Evolutionary conservation across 2,797 vertebrate species (phyloP).

Genomic region (Pseudomugil gertrudae): DNA sequence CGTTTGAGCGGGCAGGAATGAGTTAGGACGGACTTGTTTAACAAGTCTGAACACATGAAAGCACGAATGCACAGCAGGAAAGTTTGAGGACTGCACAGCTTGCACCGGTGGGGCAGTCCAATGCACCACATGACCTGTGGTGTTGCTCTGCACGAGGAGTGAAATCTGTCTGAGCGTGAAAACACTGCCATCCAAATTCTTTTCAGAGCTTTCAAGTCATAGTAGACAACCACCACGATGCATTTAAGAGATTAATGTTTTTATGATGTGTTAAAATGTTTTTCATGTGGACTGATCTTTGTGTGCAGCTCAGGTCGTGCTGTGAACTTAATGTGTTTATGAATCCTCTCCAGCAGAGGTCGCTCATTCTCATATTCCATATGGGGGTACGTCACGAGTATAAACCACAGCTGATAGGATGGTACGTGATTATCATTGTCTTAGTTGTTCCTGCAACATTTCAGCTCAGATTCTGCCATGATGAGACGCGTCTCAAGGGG

Average conservation of each 20-base stretch:
- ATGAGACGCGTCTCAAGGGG: slow-evolving; percentile 21
- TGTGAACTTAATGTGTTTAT: background rate
- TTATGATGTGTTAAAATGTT: background rate
- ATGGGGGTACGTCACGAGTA: background rate
- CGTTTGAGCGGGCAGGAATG: slow-evolving; percentile 9
- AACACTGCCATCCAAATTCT: background rate
- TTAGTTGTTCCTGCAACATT: background rate
- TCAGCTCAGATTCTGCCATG: slow-evolving; percentile 2
- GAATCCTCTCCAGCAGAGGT: slow-evolving; percentile 52
- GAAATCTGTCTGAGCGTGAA: background rate
- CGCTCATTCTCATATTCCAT: slow-evolving; percentile 16
- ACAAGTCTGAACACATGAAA: slow-evolving; percentile 38
- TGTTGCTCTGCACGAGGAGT: background rate
- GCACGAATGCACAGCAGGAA: background rate
- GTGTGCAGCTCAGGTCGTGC: background rate
- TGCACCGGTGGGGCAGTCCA: slow-evolving; percentile 29
- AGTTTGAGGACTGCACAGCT: slow-evolving; percentile 47
- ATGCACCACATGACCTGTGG: slow-evolving; percentile 6
- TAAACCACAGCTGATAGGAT: background rate
- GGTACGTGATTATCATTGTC: background rate
- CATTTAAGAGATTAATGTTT: background rate
- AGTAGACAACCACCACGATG: background rate
- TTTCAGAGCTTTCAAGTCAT: background rate
- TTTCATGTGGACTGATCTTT: background rate
- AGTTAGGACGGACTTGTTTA: slow-evolving; percentile 25